Conservation (phyloP, 2,797 vertebrate genomes). For the Sternotherus odoratus region DNA sequence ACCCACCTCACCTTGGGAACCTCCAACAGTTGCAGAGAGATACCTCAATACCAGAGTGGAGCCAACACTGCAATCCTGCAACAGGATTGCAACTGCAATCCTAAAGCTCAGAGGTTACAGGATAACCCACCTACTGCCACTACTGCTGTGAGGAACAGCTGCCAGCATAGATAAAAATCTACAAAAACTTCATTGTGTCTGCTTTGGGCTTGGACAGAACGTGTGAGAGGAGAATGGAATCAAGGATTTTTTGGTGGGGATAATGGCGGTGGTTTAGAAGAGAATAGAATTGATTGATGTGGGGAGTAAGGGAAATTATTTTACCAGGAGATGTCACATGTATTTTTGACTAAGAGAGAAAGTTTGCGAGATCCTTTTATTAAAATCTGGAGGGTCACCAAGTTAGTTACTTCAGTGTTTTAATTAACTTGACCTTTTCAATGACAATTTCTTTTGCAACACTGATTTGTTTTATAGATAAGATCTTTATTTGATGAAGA, state of each 20-base stretch:
- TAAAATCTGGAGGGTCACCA: neutral
- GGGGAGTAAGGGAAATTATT: neutral
- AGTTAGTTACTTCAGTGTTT: neutral
- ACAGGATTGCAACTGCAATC: too few relatives aligned
- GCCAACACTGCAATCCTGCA: neutral
- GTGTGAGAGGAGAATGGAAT: neutral
- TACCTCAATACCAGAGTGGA: neutral
- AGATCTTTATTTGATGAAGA: neutral
- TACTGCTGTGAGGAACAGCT: neutral
- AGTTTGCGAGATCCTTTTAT: rapidly evolving
- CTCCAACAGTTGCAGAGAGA: neutral
- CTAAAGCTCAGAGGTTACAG: neutral
- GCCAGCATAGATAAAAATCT: neutral
- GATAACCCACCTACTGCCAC: too few relatives aligned
- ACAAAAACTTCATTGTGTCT: neutral
- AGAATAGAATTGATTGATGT: too few relatives aligned
- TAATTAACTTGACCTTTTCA: neutral
- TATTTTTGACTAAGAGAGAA: neutral
- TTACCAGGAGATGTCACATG: rapidly evolving
- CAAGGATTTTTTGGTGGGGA: neutral
- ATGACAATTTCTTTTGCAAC: neutral
- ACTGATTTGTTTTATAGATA: neutral
- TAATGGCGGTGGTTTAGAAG: too few relatives aligned
- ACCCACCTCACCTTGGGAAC: neutral
- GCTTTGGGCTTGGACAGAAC: neutral